Base-by-base conservation (phyloP, 2,113 vertebrate genomes). In the Epinephelus cyanopodus region DNA sequence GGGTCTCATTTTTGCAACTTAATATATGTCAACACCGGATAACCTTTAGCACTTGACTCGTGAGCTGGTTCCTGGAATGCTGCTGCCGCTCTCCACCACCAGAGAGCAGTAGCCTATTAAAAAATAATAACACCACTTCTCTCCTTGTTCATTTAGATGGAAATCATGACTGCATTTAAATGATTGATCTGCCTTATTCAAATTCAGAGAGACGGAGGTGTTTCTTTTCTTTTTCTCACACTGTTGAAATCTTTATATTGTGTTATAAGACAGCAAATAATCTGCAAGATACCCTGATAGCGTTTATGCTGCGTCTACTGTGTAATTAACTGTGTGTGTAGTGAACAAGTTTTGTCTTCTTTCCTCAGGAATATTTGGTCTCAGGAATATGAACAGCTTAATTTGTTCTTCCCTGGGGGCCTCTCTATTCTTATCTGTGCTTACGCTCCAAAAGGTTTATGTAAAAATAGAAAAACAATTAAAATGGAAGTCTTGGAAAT, bases 91-190 rank as follows among this genome's bases (percentile, higher is more conserved):
- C n/a, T 69, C 82, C 63, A 76, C 91, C 93, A 92, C 81, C 62
- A 89, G 92, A 85, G 89, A 9, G 90, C 90, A 88, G 89, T 89
- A 81, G 71, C 17, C 62, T 81, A 73, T 91, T 75, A 73, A 79
- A 73, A 63, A 80, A 83, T 42, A 18, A 37, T 29, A 39, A 6
- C 10, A 27, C 21, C 0, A 39, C 45, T 47, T 57, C 17, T 60
- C 76, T 63, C 13, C 5, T 19, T 15, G 4, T n/a, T n/a, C 11
- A 37, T 83, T 45, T 3, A 57, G 19, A 14, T 54, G 6, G 14
- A 29, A 64, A 37, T 39, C 4, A 73, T 54, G 2, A 23, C 13
- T 47, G 7, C 17, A 52, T 74, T 71, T 42, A 60, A 47, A 54
- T 47, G n/a, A 50, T 33, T 57, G 25, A 67, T 12, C n/a, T 29